These are phyloP conservation scores for Bettongia penicillata DNA, from an alignment of 2,113 vertebrate species.

Conservation along the genomic window DNA sequence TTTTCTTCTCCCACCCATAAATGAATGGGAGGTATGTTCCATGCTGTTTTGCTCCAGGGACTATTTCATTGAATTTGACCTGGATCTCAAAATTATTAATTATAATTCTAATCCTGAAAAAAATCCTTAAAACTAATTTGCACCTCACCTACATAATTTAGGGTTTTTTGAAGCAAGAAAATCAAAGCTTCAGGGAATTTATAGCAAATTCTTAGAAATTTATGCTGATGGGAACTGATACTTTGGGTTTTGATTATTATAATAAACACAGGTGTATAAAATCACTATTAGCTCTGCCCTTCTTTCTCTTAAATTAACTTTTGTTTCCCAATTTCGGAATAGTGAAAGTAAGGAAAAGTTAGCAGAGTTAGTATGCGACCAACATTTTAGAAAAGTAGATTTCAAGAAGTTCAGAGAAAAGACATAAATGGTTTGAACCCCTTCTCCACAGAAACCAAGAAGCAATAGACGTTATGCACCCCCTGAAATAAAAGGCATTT, in stretches of 20 bases:
- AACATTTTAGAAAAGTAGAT: not conserved
- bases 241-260: not conserved
- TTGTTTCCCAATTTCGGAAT: not conserved
- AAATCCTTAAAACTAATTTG: not conserved
- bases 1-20: not conserved
- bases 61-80: not conserved
- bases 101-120: not conserved
- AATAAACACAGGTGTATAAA: not conserved
- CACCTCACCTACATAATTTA: not conserved
- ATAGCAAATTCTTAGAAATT: not conserved
- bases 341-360: not conserved
- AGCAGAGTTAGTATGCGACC: not conserved
- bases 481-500: too few relatives aligned
- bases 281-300: not conserved
- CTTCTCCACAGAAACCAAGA: too few relatives aligned
- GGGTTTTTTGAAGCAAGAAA: not conserved
- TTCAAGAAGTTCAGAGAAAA: not conserved
- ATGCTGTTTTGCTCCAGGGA: not conserved
- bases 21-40: not conserved
- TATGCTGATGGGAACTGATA: not conserved
- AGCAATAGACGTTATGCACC: too few relatives aligned
- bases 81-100: not conserved
- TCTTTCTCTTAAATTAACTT: not conserved
- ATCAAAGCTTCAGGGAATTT: not conserved
- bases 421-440: not conserved